Percentiles rank a stretch among this genome's conserved stretches.
Conservation (phyloP, 2,797 vertebrate genomes). For the Megaceryle alcyon region DNA sequence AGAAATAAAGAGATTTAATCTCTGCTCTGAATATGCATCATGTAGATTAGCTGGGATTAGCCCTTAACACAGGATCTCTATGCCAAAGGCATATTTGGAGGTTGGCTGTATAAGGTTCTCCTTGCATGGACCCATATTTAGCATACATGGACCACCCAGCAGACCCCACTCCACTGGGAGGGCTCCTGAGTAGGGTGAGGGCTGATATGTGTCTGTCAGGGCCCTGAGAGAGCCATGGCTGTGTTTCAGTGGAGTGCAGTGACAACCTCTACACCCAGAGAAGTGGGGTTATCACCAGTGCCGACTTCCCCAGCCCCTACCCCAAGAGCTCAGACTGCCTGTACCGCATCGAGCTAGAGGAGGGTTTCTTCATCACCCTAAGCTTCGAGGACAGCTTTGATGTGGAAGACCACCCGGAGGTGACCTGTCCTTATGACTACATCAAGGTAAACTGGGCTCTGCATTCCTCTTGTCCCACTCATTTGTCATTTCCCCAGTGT, state of each 20-base stretch:
- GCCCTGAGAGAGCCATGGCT: neutral
- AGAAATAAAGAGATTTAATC: neutral
- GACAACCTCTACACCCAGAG: conserved; percentile 88
- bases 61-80: neutral
- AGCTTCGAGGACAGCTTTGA: conserved; percentile 90
- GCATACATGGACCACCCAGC: neutral
- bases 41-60: neutral
- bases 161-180: neutral
- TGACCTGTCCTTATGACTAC: conserved; percentile 91
- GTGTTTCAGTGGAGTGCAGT: conserved; percentile 90
- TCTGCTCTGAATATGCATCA: neutral
- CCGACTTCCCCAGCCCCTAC: conserved; percentile 89
- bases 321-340: conserved; percentile 92
- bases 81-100: neutral
- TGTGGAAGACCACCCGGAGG: conserved; percentile 92
- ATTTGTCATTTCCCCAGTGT: neutral
- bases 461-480: fast-evolving
- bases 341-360: conserved; percentile 87
- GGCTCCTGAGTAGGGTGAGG: neutral
- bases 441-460: conserved; percentile 83
- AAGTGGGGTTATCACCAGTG: conserved; percentile 84
- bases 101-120: neutral
- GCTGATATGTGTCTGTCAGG: neutral
- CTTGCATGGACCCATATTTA: neutral
- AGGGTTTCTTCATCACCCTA: conserved; percentile 87